These are phyloP conservation scores for Asobara japonica DNA, from an alignment of 1,140 invertebrate genomes.

Conservation along the genomic window DNA sequence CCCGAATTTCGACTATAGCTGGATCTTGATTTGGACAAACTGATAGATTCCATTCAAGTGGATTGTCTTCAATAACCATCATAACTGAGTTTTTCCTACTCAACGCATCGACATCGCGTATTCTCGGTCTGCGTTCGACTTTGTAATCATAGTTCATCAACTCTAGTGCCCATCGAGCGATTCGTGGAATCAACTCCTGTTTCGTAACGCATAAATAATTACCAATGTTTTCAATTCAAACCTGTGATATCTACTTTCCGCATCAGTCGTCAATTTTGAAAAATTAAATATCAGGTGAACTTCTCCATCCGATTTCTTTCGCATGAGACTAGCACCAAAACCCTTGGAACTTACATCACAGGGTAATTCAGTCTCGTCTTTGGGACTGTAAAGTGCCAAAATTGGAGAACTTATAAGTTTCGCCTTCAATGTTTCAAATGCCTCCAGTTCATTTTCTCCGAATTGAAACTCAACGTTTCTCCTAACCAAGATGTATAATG, in stretches of 20 bases:
- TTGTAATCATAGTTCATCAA: conserved; percentile 47
- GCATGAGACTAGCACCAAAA: conserved; percentile 22
- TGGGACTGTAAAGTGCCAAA: conserved; percentile 6
- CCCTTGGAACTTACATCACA: conserved; percentile 50
- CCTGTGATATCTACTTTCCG: conserved; percentile 23
- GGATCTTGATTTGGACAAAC: conserved; percentile 35
- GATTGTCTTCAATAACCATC: conserved; percentile 25
- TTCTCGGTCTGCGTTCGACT: conserved; percentile 42
- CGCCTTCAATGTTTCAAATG: conserved; percentile 21
- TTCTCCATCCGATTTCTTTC: conserved; percentile 20
- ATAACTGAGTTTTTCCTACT: conserved; percentile 47
- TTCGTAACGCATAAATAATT: conserved; percentile 41
- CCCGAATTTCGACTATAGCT: conserved; percentile 27
- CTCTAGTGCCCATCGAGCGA: conserved; percentile 52
- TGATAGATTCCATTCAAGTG: conserved; percentile 25
- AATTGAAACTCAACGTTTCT: conserved; percentile 33
- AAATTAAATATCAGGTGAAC: conserved; percentile 8
- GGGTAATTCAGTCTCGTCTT: conserved; percentile 37
- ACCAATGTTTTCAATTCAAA: conserved; percentile 44
- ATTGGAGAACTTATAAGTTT: neutral
- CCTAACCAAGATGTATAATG: conserved; percentile 31
- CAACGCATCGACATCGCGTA: conserved; percentile 51
- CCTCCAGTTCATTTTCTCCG: conserved; percentile 16
- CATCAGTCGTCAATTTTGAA: conserved; percentile 32
- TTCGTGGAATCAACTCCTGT: conserved; percentile 42